Evolutionary conservation across 2,113 vertebrate genomes (phyloP), one percentile per base, ranked within the genome.

Genomic region (Stomatorhinus ivindoensis): DNA sequence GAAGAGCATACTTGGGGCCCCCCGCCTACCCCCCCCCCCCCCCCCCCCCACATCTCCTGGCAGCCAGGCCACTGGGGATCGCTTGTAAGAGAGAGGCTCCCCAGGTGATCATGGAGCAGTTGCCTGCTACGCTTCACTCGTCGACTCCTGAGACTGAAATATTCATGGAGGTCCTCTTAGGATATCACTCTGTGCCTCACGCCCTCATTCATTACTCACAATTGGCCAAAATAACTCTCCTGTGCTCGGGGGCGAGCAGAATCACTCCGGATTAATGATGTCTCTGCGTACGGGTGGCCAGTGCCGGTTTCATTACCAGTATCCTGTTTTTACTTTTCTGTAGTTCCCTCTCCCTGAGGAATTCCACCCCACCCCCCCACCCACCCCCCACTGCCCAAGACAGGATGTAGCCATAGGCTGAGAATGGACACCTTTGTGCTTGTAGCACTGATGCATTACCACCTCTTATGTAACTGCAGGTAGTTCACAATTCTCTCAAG

Each of bases 1-100:
- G 90, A 15, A 90, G 90, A 91, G 92, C 92, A 90, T 91, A 5
- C 87, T 91, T 90, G 88, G 80, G 89, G 90, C 90, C 87, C 61
- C 90, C 88, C 89, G 85, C 88, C 24, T 89, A 82, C 89, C 69
- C 31, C 27, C 5, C 39, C 39, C 46, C 39, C 19, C 31, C 7
- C n/a, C n/a, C n/a, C n/a, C 50, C 35, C 39, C 65, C 61, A n/a
- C 31, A 27, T 13, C 15, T 82, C 76, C 86, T 31, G 47, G 88
- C 93, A 91, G 91, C 87, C 80, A 27, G 93, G 91, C 91, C 89
- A 83, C 87, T 90, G 89, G 69, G 7, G 48, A 92, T 42, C 65
- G 8, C 17, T 55, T 58, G 50, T 86, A 51, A 86, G 21, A 51
- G 85, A 53, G 47, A 53, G 27, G 21, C 17, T 48, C 48, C 69